Evolutionary conservation across 2,888 invertebrate species (phyloP), one percentile per base, ranked within the genome.

Genomic region (Himalopsyche tibetana): DNA sequence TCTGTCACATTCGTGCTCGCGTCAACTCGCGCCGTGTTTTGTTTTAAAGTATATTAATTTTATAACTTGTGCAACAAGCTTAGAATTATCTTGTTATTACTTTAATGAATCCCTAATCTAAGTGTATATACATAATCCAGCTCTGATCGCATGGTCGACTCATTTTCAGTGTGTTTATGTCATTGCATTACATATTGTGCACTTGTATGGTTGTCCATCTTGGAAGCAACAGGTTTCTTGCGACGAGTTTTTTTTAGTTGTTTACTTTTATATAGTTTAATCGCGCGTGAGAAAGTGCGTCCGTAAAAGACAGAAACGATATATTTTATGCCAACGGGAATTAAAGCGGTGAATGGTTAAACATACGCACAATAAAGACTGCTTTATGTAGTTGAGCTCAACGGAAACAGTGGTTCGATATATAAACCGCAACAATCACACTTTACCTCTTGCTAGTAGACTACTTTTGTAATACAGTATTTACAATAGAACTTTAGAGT

Each of bases 281-380:
- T 74, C 38, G 74, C 74, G 74, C 74, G 74, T 74, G 74, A 74
- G 74, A 74, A 74, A 74, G 74, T 74, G 74, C 74, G 74, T 74
- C 36, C 74, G 74, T 74, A 74, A 36, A 74, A 28, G 36, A 74
- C n/a, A 28, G 36, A 63, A 36, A 36, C 74, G 38, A 12, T 74
- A 28, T 36, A 38, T 74, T 74, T 38, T 74, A 15, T 74, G 74
- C 38, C 74, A 74, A 74, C 74, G 74, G 74, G 28, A 74, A 74
- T 74, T 36, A 15, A 11, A 38, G 74, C 15, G 38, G 74, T 38
- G 36, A 74, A 74, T 74, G 74, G 19, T 51, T 12, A 51, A 4
- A 74, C 28, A 36, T 74, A 74, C 36, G 38, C 63, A 11, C 8
- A 19, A 11, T 63, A 63, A 11, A 63, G 19, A 9, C 74, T 74